Base-by-base conservation (phyloP, 2,888 invertebrate genomes). In the Synanthedon tipuliformis region DNA sequence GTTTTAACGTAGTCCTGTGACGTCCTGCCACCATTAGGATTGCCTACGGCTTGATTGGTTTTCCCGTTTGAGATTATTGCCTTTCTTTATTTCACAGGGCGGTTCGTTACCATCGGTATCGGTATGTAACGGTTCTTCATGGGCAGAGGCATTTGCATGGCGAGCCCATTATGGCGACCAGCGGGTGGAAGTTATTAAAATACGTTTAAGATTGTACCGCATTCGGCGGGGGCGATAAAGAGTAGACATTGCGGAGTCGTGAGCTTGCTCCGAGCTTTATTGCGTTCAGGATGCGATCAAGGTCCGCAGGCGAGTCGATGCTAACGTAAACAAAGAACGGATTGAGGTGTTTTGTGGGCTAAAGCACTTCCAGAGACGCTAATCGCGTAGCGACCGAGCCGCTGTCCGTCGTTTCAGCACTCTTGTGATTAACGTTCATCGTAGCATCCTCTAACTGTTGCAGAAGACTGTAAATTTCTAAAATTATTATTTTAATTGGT, bases 171-270 rank as follows among this genome's bases (percentile, higher is more conserved):
- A 82, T 71, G 68, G 74, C 69, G 70, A 78, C 77, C 68, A 71
- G 74, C 72, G 71, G 75, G 75, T 76, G 75, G 80, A 81, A 78
- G 78, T 82, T 83, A 83, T 83, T 85, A 81, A 83, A 84, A 83
- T 81, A 78, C 77, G 72, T 80, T 82, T 79, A 81, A 84, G 80
- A 82, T 83, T 71, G 75, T 63, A 74, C 73, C 66, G 79, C 71
- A 75, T 79, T 81, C 69, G 76, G 73, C 57, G 64, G 71, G 65
- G 70, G 73, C 75, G 82, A 83, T 85, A 83, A 83, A 78, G 74
- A 71, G 78, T 74, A 75, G 76, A 78, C 78, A 76, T 78, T 79
- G 76, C 73, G 58, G 72, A 84, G 77, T 82, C 81, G 83, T 82
- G 82, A 81, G 79, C 69, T 73, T 61, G 78, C 78, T 81, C 61